Evolutionary conservation across 2,113 vertebrate genomes (phyloP).

Genomic region (Eurypyga helias): DNA sequence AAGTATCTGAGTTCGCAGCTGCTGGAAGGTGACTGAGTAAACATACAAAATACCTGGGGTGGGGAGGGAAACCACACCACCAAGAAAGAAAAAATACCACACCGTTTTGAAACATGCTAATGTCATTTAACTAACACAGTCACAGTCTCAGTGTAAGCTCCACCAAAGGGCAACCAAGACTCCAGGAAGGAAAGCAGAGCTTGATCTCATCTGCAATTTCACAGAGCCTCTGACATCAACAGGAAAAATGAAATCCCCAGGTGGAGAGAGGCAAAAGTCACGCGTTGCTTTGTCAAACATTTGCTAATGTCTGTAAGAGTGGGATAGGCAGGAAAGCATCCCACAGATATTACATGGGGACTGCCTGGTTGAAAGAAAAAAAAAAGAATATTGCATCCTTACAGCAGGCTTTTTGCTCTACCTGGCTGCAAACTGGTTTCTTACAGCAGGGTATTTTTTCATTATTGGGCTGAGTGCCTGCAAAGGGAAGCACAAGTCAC

Average conservation of each 20-base stretch:
- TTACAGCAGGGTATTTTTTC: neutral
- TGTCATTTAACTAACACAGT: conserved; percentile 4
- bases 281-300: neutral
- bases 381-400: neutral
- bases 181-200: neutral
- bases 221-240: neutral
- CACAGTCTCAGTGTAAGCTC: neutral
- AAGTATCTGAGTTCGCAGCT: neutral
- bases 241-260: neutral
- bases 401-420: neutral
- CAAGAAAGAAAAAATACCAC: neutral
- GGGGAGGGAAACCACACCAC: too few relatives aligned
- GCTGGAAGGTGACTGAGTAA: conserved; percentile 20
- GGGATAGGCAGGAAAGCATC: neutral
- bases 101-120: neutral
- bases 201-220: conserved; percentile 27
- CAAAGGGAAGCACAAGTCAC: neutral
- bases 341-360: neutral
- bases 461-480: neutral
- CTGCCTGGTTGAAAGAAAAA: neutral
- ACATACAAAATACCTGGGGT: neutral
- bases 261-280: neutral
- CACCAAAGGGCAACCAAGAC: neutral
- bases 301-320: neutral
- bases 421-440: neutral